A percentile compares a stretch with the other conserved stretches of the same genome.
Evolutionary conservation across 2,113 vertebrate genomes (phyloP).

Genomic region (Urocynchramus pylzowi): DNA sequence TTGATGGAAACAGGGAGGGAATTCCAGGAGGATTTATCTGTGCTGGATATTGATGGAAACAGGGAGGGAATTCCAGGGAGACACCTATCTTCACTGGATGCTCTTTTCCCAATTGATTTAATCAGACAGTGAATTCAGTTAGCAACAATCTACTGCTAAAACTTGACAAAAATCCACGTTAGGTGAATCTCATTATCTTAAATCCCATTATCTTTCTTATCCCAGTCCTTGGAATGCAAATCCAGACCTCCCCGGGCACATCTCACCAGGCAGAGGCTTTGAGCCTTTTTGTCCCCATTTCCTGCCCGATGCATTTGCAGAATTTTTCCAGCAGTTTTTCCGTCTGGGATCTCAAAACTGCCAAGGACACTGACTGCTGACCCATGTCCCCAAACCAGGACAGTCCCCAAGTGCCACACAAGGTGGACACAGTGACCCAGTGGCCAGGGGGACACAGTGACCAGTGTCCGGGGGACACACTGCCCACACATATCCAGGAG

Average conservation of each 20-base stretch:
- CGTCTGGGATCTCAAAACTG: fast-evolving
- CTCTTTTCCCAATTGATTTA: neutral
- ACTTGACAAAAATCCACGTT: neutral
- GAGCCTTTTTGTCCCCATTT: neutral
- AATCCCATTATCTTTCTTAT: neutral
- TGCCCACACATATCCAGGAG: neutral
- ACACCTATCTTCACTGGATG: fast-evolving
- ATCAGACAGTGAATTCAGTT: neutral
- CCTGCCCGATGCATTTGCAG: fast-evolving
- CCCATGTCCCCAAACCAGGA: neutral
- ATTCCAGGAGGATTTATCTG: neutral
- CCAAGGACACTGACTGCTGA: neutral
- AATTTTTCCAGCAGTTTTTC: neutral
- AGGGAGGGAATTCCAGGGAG: neutral
- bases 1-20: neutral
- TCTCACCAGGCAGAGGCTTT: neutral
- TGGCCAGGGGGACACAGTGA: neutral
- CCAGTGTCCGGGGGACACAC: too few species aligned
- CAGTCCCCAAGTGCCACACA: neutral
- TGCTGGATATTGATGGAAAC: neutral
- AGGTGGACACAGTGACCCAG: neutral
- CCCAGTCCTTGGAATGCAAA: neutral
- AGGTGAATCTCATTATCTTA: neutral
- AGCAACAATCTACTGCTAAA: neutral
- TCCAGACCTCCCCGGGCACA: fast-evolving